These are phyloP conservation scores for Ianthella basta DNA, from an alignment of 37 sponge, comb jelly and placozoan genomes.

Conservation along the genomic window DNA sequence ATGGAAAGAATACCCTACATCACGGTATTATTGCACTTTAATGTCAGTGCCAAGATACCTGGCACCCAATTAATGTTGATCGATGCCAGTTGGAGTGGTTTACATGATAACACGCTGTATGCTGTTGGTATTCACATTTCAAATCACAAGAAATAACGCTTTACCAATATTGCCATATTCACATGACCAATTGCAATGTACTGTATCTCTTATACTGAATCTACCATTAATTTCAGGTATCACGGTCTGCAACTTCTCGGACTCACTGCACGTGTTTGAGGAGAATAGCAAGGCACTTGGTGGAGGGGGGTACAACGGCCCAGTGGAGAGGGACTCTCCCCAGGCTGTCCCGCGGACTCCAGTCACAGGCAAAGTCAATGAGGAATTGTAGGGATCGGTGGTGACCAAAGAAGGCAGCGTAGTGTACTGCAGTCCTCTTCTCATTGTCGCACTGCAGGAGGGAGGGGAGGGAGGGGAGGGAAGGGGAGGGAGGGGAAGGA, in stretches of 20 bases:
- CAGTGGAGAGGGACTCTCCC: constrained; percentile 91
- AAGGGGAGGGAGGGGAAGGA: no score
- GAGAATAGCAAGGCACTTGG: constrained; percentile 66
- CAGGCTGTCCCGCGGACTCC: constrained; percentile 76
- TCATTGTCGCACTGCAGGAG: constrained; percentile 60
- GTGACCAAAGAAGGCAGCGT: constrained; percentile 91
- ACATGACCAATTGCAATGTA: background rate
- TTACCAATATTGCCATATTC: background rate
- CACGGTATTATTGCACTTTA: no score
- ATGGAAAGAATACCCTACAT: no score
- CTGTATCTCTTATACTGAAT: no score
- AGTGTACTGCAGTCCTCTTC: constrained; percentile 89
- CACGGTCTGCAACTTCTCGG: no score
- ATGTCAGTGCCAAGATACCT: no score
- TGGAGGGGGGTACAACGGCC: constrained; percentile 61
- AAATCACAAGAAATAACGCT: background rate
- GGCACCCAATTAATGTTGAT: no score
- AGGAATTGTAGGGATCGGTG: constrained; percentile 79
- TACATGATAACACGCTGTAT: background rate
- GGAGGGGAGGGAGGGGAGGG: background rate
- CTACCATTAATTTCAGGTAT: no score
- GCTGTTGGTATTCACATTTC: background rate
- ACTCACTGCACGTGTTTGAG: constrained; percentile 79
- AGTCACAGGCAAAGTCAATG: constrained; percentile 78
- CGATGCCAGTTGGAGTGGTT: no score